Base-by-base conservation (phyloP, 2,888 invertebrate genomes). In the Microctonus brassicae region DNA sequence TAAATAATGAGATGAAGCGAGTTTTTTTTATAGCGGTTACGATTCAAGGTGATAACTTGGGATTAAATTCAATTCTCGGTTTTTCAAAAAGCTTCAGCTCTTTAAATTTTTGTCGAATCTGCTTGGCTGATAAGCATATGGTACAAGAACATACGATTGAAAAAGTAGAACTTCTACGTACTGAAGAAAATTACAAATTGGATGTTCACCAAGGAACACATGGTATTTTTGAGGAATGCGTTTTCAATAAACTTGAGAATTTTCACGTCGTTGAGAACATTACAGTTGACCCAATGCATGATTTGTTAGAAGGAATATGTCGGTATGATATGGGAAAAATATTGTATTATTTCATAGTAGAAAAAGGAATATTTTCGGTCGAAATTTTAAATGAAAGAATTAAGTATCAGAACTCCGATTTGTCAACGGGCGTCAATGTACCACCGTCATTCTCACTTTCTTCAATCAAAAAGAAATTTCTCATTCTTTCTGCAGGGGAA, bases 21-120 rank as follows among this genome's bases (percentile, higher is more conserved):
- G 29, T 76, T 24, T 24, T 67, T 13, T n/a, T n/a, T n/a, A n/a
- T n/a, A n/a, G n/a, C n/a, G n/a, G n/a, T n/a, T n/a, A n/a, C n/a
- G n/a, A n/a, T n/a, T n/a, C n/a, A n/a, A n/a, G 76, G 74, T 9
- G 76, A 77, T 52, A 77, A 77, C 70, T 60, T 78, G 1, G 74
- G 69, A 10, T 20, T 77, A 10, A 70, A 77, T 20, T 62, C 70
- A n/a, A 52, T 75, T 29, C 63, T 67, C 13, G 76, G 76, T 0
- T 62, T 76, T 17, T 20, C 52, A 6, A 70, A 64, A 57, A 73
- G 74, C 65, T 78, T 77, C 53, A 72, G 53, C 60, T 61, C 73
- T 0, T 74, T 65, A 20, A 36, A 71, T 64, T 74, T 62, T 53
- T 78, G 76, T 55, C 67, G 73, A 26, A 60, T 74, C 39, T 74